Conservation (phyloP, 2,888 invertebrate genomes). For the Conchocele bisecta region DNA sequence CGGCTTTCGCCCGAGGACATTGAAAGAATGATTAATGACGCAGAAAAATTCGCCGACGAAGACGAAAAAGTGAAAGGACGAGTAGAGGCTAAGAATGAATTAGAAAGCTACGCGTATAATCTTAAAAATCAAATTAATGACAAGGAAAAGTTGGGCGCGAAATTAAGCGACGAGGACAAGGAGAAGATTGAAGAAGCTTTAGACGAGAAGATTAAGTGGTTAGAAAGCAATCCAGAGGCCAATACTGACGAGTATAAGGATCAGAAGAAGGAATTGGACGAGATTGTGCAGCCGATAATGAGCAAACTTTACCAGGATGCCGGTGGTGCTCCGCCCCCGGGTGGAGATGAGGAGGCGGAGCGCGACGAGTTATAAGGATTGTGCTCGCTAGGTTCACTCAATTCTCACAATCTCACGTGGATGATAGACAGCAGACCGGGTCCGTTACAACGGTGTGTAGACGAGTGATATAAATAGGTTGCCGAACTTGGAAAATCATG, state of each 20-base stretch:
- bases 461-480: too few species aligned
- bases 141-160: conserved; percentile 97
- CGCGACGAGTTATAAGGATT: conserved; percentile 52
- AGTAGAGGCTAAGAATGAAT: conserved; percentile 97
- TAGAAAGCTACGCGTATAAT: conserved; percentile 96
- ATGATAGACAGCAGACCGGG: too few species aligned
- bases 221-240: conserved; percentile 96
- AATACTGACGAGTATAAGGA: conserved; percentile 96
- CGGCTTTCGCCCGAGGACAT: conserved; percentile 98
- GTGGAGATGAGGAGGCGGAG: conserved; percentile 27
- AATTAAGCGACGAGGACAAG: conserved; percentile 93
- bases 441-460: too few species aligned
- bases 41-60: conserved; percentile 99
- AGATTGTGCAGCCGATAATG: conserved; percentile 97
- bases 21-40: conserved; percentile 99
- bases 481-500: too few species aligned
- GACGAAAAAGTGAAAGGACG: conserved; percentile 93
- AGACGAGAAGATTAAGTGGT: conserved; percentile 98
- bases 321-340: conserved; percentile 69
- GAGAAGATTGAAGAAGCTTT: conserved; percentile 95
- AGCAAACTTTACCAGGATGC: conserved; percentile 96
- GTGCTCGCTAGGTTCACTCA: conserved; percentile 32
- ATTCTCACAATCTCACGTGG: too few species aligned
- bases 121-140: conserved; percentile 98
- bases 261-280: conserved; percentile 96